Evolutionary conservation across 1,140 invertebrate species (phyloP).

Genomic region (Pseudoatta argentina): DNA sequence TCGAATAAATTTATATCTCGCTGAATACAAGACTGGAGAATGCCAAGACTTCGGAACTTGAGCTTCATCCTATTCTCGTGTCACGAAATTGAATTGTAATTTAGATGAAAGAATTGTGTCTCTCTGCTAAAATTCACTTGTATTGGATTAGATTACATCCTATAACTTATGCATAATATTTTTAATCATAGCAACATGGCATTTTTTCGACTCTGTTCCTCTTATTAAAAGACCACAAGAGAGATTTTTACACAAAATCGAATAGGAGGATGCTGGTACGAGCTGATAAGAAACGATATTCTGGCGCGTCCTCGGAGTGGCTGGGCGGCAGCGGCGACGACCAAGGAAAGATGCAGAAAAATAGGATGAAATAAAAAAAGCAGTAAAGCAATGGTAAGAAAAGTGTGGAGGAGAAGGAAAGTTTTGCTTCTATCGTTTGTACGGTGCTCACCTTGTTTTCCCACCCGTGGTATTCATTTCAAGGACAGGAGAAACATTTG

Average conservation of each 20-base stretch:
- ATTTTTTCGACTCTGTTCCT: background rate
- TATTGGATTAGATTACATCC: background rate
- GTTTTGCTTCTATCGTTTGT: constrained; percentile 57
- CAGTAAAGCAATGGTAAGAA: background rate
- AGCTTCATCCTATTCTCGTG: background rate
- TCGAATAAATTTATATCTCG: constrained; percentile 12
- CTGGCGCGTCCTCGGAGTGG: constrained; percentile 1
- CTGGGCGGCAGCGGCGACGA: background rate
- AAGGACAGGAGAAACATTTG: constrained; percentile 81
- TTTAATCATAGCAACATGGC: background rate
- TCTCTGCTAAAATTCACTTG: background rate
- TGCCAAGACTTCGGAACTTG: background rate
- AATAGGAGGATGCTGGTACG: background rate
- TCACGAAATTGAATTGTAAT: background rate
- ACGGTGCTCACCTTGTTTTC: constrained; percentile 72
- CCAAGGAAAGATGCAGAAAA: constrained; percentile 16
- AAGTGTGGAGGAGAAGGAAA: constrained; percentile 27
- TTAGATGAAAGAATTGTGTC: background rate
- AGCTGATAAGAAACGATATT: constrained; percentile 20
- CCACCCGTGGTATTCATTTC: constrained; percentile 78
- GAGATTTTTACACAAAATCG: background rate
- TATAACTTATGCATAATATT: background rate
- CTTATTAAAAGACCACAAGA: background rate
- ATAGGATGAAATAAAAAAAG: constrained; percentile 13
- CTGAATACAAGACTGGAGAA: background rate